Conservation (phyloP, 1,140 invertebrate genomes). For the Epicauta chinensis region DNA sequence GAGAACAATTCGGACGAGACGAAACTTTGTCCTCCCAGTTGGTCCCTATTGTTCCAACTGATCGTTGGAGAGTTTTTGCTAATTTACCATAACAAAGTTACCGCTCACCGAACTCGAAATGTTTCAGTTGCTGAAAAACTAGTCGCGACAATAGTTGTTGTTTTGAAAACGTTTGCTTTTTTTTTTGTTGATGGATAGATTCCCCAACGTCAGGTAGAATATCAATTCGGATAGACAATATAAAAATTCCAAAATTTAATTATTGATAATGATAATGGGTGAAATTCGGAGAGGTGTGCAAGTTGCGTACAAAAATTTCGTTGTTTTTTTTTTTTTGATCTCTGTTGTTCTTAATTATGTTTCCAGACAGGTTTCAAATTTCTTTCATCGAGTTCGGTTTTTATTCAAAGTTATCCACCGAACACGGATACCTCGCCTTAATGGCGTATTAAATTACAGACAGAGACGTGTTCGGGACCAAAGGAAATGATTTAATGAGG, state of each 20-base stretch:
- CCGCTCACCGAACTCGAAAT: neutral
- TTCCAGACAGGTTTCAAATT: slow-evolving; percentile 30
- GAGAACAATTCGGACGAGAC: too few relatives aligned
- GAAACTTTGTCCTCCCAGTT: too few relatives aligned
- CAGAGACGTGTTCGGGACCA: slow-evolving; percentile 11
- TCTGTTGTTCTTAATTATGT: slow-evolving; percentile 19
- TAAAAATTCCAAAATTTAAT: too few relatives aligned
- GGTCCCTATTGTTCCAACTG: slow-evolving; percentile 3
- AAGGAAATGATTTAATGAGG: slow-evolving; percentile 23
- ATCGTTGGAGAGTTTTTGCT: slow-evolving; percentile 12
- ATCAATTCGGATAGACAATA: too few relatives aligned
- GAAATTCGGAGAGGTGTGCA: too few relatives aligned
- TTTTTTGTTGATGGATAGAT: too few relatives aligned
- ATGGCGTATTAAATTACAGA: slow-evolving; percentile 25
- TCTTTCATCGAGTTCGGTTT: slow-evolving; percentile 20
- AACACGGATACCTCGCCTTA: slow-evolving; percentile 20
- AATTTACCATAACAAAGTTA: slow-evolving; percentile 17
- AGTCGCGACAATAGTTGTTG: slow-evolving; percentile 15
- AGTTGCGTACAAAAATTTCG: too few relatives aligned
- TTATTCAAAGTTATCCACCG: slow-evolving; percentile 18
- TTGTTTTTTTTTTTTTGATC: too few relatives aligned
- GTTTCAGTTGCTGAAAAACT: slow-evolving; percentile 5
- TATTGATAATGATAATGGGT: too few relatives aligned
- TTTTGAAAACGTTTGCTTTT: neutral
- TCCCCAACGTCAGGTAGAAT: too few relatives aligned